Base-by-base conservation (phyloP, 2,113 vertebrate species). In the Tragulus kanchil region DNA sequence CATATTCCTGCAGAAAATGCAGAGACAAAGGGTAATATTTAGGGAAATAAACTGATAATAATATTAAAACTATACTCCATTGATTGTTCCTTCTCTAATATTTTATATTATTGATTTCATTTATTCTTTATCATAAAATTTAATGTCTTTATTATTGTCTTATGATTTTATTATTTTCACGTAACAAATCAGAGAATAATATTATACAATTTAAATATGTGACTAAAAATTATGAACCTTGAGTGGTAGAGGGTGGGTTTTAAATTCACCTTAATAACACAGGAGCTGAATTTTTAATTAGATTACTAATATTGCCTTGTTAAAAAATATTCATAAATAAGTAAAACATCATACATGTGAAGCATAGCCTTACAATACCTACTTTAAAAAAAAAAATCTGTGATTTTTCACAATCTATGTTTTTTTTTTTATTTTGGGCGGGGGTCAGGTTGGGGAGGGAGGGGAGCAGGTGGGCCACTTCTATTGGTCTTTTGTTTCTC, bases 11-110 rank as follows among this genome's bases (percentile, higher is more conserved):
- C 5, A 90, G 50, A 81, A 95, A 85, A 77, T 56, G 5, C 19
- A 59, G 48, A 89, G 14, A 83, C 12, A 89, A 67, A 78, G 12
- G 25, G 11, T 95, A 95, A 69, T 85, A 90, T 65, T 73, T 79
- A 71, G 12, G 64, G 50, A 75, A 65, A 61, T 25, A 90, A 61
- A 50, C 11, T 16, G 62, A 77, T 56, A 89, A 90, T 65, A 88
- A 67, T 73, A 65, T n/a, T 78, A 93, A 87, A 90, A 0, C 42
- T 61, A 86, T 79, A 90, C 9, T 45, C 3, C 85, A 59, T 48
- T 77, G 31, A 78, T 69, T 56, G 2, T 89, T 69, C 16, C 15
- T 89, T 84, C 19, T 89, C 42, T 85, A 85, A 77, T 1, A 54
- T 88, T 83, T 87, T 85, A 15, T 19, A 69, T 11, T 84, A 73